Evolutionary conservation across 2,888 invertebrate genomes (phyloP), one percentile per base, ranked within the genome.

Genomic region (Saturnia japonica): DNA sequence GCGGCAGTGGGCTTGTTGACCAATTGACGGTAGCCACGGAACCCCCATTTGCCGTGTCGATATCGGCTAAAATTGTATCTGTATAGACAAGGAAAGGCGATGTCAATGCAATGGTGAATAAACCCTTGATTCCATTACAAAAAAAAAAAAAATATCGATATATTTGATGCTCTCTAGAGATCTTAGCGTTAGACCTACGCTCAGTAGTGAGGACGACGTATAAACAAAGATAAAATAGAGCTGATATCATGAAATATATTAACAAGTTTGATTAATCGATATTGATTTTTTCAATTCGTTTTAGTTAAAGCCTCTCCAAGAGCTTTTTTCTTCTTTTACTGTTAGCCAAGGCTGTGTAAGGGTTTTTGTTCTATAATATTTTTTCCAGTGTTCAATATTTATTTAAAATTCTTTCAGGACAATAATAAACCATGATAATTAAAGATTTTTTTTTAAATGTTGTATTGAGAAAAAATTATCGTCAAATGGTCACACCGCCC

Each of bases 401-500:
- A 11, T 47, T 51, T 51, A 6, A 51, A 22, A 51, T 51, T 51
- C n/a, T 51, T 51, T 51, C 51, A 51, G 51, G n/a, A 51, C 19
- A 47, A 47, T 47, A 47, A 12, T 47, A 47, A 12, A 43, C 43
- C 43, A 51, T 57, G 25, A 25, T 57, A 57, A 54, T n/a, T 9
- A 54, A 54, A n/a, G n/a, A 1, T 22, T n/a, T 6, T 4, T 34
- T 34, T 34, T 54, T 22, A 9, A 22, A 22, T 54, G 22, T 25
- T n/a, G n/a, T 57, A 25, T 3, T 57, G 12, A 64, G 19, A 12
- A 69, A 64, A 64, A 25, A 67, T 70, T 74, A 83, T 83, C 87
- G 82, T 88, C 91, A 89, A 89, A 82, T 85, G 87, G 85, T 82
- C 88, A 87, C 85, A 78, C 83, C 82, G 77, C 79, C 76, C 77